Conservation (phyloP, 2,888 invertebrate species). For the Sialis lutaria region DNA sequence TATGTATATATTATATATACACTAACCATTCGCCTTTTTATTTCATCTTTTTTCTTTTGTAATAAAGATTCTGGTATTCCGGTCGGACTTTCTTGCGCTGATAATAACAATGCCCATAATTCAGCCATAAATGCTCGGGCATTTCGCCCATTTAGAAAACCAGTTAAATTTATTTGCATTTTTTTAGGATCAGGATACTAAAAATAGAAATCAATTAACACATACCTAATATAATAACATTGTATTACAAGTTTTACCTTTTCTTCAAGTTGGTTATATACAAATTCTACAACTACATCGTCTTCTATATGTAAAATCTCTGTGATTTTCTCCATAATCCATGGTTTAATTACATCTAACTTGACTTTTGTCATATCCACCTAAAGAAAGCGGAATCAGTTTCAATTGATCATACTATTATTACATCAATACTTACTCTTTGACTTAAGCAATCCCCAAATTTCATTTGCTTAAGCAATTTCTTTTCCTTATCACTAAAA, state of each 20-base stretch:
- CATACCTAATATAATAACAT: not conserved
- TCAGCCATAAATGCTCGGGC: conserved; percentile 96
- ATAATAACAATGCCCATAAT: conserved; percentile 86
- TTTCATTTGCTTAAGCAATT: conserved; percentile 95
- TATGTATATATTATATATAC: conserved; percentile 16
- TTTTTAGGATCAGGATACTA: conserved; percentile 93
- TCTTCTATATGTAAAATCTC: conserved; percentile 95
- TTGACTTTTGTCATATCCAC: conserved; percentile 98
- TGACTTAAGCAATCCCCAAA: conserved; percentile 87
- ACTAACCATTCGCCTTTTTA: conserved; percentile 69
- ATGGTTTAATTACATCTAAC: conserved; percentile 92
- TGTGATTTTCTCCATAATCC: conserved; percentile 95
- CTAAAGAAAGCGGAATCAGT: conserved; percentile 27
- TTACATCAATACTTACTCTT: conserved; percentile 42
- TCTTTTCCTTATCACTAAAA: conserved; percentile 99
- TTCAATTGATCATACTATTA: not conserved
- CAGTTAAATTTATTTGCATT: conserved; percentile 99
- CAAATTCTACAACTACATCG: conserved; percentile 97
- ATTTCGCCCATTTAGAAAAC: conserved; percentile 95
- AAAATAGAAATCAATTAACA: conserved; percentile 19
- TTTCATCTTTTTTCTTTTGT: conserved; percentile 92
- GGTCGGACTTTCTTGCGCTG: conserved; percentile 86
- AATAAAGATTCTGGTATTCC: conserved; percentile 92
- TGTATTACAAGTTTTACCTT: conserved; percentile 39
- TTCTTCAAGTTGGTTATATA: conserved; percentile 94